A percentile compares a stretch with the other conserved stretches of the same genome.
These are phyloP conservation scores for Drosophila kambysellisi DNA, from an alignment of 2,888 invertebrate species.

Conservation along the genomic window DNA sequence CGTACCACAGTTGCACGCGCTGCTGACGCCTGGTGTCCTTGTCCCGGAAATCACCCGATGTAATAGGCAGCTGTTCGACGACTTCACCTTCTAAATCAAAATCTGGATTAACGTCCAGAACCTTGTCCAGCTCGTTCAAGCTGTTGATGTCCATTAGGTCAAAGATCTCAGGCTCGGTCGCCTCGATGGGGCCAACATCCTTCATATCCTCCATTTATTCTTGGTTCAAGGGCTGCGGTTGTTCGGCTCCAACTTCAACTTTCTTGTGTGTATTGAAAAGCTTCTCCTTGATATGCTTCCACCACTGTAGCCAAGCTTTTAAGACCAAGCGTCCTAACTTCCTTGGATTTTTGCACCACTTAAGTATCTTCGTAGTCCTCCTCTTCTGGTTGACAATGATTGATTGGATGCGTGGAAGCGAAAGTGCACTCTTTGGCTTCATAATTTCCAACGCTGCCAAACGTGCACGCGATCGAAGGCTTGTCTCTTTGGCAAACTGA, in stretches of 20 bases:
- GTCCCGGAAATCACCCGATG: no score
- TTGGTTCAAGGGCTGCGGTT: constrained; percentile 83
- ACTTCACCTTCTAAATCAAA: no score
- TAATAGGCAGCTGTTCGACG: no score
- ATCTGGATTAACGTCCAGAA: no score
- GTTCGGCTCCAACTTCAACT: constrained; percentile 87
- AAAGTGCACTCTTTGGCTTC: constrained; percentile 90
- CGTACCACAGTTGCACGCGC: no score
- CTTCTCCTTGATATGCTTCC: constrained; percentile 91
- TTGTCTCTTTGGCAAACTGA: constrained; percentile 99
- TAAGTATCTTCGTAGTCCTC: constrained; percentile 94
- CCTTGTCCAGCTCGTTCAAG: no score
- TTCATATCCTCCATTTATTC: constrained; percentile 80
- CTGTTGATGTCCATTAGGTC: no score
- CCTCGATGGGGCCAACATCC: constrained; percentile 90
- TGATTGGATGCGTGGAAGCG: constrained; percentile 89
- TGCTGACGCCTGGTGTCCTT: no score
- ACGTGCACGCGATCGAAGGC: constrained; percentile 98
- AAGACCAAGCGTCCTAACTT: constrained; percentile 97
- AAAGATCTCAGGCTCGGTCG: constrained; percentile 86
- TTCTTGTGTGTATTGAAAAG: constrained; percentile 85
- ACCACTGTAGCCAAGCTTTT: constrained; percentile 92
- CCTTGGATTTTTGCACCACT: constrained; percentile 98
- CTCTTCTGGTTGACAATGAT: constrained; percentile 91
- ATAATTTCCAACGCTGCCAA: constrained; percentile 93